Evolutionary conservation across 2,888 invertebrate species (phyloP).

Genomic region (Muschampia staudingeri): DNA sequence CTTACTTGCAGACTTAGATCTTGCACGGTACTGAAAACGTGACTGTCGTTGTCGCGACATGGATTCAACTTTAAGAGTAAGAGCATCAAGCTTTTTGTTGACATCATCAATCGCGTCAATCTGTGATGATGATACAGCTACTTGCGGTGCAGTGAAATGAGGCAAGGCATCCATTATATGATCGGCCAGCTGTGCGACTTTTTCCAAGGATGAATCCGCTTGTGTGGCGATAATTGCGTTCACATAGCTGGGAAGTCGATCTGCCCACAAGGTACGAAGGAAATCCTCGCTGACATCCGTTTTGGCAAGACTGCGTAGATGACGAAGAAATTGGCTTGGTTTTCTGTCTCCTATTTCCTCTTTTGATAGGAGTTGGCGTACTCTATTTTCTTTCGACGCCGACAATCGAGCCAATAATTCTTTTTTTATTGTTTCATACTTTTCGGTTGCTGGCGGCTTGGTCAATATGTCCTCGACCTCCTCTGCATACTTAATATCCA

Average conservation of each 20-base stretch:
- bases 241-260: not conserved
- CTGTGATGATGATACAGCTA: slow-evolving; percentile 3
- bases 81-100: slow-evolving; percentile 17
- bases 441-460: not conserved
- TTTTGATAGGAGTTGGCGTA: slow-evolving; percentile 4
- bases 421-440: slow-evolving; percentile 27
- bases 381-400: slow-evolving; percentile 22
- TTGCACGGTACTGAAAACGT: not conserved
- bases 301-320: not conserved
- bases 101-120: not conserved
- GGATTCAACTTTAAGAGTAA: not conserved
- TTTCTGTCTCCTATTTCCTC: slow-evolving; percentile 29
- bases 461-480: slow-evolving; percentile 13
- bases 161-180: slow-evolving; percentile 20
- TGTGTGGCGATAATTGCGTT: slow-evolving; percentile 25
- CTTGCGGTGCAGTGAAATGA: slow-evolving; percentile 9
- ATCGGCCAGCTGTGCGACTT: slow-evolving; percentile 24
- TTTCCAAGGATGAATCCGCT: not conserved
- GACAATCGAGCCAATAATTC: slow-evolving; percentile 5
- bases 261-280: not conserved
- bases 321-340: slow-evolving; percentile 14
- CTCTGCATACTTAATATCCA: slow-evolving; percentile 11
- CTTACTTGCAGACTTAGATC: not conserved
- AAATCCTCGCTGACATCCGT: not conserved
- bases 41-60: not conserved